Conservation (phyloP, 2,113 vertebrate genomes). For the Aldabrachelys gigantea region DNA sequence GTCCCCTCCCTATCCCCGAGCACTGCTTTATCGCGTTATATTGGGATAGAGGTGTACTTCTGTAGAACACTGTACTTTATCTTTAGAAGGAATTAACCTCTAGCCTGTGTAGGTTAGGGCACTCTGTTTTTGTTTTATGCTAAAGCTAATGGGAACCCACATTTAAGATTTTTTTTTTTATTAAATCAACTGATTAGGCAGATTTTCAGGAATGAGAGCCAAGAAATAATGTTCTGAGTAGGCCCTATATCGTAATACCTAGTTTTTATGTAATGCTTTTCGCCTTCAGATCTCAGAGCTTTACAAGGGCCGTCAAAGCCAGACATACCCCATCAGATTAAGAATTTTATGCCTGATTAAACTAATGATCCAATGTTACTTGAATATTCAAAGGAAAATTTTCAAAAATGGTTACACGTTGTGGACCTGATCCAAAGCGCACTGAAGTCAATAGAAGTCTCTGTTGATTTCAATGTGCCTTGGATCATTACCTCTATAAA, state of each 20-base stretch:
- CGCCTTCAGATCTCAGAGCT: no score
- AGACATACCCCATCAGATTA: no score
- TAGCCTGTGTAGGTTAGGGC: not conserved
- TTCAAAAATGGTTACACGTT: not conserved
- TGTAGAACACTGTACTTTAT: not conserved
- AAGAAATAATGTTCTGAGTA: not conserved
- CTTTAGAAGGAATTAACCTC: not conserved
- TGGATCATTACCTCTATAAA: not conserved
- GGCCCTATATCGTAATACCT: not conserved
- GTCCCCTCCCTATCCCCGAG: no score
- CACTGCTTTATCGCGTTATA: no score
- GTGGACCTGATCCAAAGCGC: not conserved
- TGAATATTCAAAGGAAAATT: not conserved
- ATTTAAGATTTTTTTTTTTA: not conserved
- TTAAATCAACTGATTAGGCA: rapidly evolving
- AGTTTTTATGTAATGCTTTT: no score
- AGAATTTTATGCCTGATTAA: not conserved
- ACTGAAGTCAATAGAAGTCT: not conserved
- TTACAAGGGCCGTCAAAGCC: no score
- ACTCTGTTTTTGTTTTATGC: not conserved
- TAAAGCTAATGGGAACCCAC: not conserved
- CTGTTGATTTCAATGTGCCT: not conserved
- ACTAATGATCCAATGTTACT: not conserved
- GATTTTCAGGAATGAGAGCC: not conserved
- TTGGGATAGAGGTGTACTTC: not conserved